Base-by-base conservation (phyloP, 2,888 invertebrate genomes). In the Parascotia fuliginaria region DNA sequence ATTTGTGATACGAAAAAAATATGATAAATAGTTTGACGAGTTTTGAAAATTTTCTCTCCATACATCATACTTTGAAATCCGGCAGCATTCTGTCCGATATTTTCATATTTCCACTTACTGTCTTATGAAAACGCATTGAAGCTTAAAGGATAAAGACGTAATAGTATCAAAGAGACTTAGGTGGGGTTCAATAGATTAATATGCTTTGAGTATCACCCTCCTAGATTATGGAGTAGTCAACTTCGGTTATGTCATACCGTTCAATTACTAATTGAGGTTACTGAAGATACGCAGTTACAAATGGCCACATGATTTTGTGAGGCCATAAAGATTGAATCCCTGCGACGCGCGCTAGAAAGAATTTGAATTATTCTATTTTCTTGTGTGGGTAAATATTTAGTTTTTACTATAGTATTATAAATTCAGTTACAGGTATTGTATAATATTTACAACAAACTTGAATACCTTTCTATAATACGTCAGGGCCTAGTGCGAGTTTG, bases 71-170 rank as follows among this genome's bases (percentile, higher is more conserved):
- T n/a, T n/a, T 9, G 27, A 16, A 45, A 33, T 50, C 47, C 41
- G 44, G 49, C 42, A 45, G 44, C 42, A 50, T 47, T 56, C 49
- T 45, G 44, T 31, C 37, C 45, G 27, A 58, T 60, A 51, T 45
- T 53, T 50, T 61, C 48, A 15, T 61, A 61, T 55, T 61, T 55
- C 62, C 49, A 55, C 58, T 64, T 42, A 54, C 61, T 14, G 14
- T 13, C 27, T 52, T 52, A 34, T 49, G 44, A 14, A 11, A 31
- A 38, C n/a, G 51, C 36, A 58, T 61, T 61, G 55, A 38, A 52
- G 62, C 62, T 58, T 62, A 65, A 61, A 55, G 59, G 62, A 62
- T 62, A 42, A 65, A 48, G 55, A 62, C 59, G 59, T 59, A 65
- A 64, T 64, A 59, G 55, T 64, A 64, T 64, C 52, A 59, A 55